Base-by-base conservation (phyloP, 2,888 invertebrate species). In the Coremacera marginata region DNA sequence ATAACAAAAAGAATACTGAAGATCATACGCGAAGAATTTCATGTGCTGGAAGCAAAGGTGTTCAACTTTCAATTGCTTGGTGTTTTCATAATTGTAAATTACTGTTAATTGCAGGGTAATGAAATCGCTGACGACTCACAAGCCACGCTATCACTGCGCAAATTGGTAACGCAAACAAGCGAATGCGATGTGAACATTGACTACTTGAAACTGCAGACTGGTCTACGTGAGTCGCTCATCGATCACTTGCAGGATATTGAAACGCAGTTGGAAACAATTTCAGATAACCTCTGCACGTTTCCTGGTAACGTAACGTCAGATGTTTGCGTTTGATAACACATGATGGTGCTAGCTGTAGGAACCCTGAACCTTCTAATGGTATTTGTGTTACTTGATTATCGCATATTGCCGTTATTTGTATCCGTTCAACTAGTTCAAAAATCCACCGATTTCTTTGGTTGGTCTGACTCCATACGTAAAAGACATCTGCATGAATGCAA, bases 1-100 rank as follows among this genome's bases (percentile, higher is more conserved):
- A 94, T 97, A 90, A 94, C 96, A 76, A 91, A 95, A 9, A 92
- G 97, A 83, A 92, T 96, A 84, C 90, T 97, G 60, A 93, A 96
- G 83, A 93, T 96, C 51, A 93, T 96, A 71, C 90, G 96, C 2
- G 96, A 96, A 84, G 96, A 96, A 88, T 94, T 94, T 84, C 91
- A 93, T 65, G 90, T 92, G 11, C 74, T 87, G 8, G 82, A 84
- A 75, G 84, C 84, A 3, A 85, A 86, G 82, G 85, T n/a, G n/a
- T n/a, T n/a, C n/a, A n/a, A n/a, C n/a, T n/a, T 85, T 31, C 3
- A 31, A 31, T 14, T 7, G 11, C n/a, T 65, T 65, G 37, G 0
- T 8, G 5, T 19, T 55, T 49, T 44, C 27, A 25, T n/a, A 14
- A 11, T n/a, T 1, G 16, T 2, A n/a, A 19, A 5, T n/a, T 55